Base-by-base conservation (phyloP, 2,888 invertebrate genomes). In the Eupelmus urozonus region DNA sequence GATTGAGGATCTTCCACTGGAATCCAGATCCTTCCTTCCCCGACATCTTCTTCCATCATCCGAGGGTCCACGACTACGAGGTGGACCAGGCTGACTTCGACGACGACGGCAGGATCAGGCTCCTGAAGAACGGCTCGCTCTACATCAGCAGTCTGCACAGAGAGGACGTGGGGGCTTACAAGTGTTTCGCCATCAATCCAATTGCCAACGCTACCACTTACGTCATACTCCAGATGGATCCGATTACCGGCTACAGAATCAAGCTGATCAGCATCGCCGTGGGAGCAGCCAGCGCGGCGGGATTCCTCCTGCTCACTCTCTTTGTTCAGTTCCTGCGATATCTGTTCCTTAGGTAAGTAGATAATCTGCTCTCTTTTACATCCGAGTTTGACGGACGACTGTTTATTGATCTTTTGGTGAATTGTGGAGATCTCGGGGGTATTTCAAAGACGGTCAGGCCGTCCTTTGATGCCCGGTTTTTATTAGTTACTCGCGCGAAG, bases 101-200 rank as follows among this genome's bases (percentile, higher is more conserved):
- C 1, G 87, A 90, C 13, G 89, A 90, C 80, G 92, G 92, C 0
- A 90, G 95, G 82, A 92, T 96, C 77, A 91, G 91, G 81, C 90
- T 96, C 49, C 91, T 95, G 62, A 93, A 94, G 29, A 95, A 96
- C 87, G 97, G 97, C 25, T 95, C 95, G 20, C 91, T 97, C 75
- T 92, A 93, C 83, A 94, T 97, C 81, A 91, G 91, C 76, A 92
- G 93, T 82, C 92, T 95, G 77, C 93, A 94, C 53, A 92, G 95
- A 82, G 93, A 94, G 86, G 97, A 97, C 90, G 95, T 95, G 84
- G 97, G 97, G 70, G 91, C 93, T 34, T 98, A 98, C 91, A 93
- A 93, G 80, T 98, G 98, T 88, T 94, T 94, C 87, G 97, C 96
- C 55, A 93, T 94, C 85, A 97, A 97, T 91, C 94, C 96, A 18